Evolutionary conservation across 2,888 invertebrate genomes (phyloP).

Genomic region (Sinhomidia bicolor): DNA sequence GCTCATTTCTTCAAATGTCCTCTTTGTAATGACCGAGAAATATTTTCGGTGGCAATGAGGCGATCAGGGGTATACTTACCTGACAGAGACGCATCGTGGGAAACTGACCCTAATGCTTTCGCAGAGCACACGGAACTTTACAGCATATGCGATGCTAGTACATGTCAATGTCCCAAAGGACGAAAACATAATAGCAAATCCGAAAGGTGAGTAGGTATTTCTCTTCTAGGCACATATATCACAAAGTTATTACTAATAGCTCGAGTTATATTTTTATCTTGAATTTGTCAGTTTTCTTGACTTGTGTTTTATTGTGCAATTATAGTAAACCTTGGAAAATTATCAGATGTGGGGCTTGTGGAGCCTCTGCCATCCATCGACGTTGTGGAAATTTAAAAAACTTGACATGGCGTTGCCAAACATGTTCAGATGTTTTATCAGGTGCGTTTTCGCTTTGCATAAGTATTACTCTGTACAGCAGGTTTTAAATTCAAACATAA

Average conservation of each 20-base stretch:
- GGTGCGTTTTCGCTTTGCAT: constrained; percentile 9
- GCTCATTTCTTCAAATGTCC: constrained; percentile 91
- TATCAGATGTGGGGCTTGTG: constrained; percentile 84
- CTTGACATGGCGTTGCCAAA: constrained; percentile 83
- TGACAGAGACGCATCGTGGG: constrained; percentile 93
- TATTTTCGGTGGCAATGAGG: constrained; percentile 86
- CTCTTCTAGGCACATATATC: too few species aligned
- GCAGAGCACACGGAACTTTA: constrained; percentile 87
- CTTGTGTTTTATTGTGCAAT: not conserved
- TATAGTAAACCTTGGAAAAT: constrained; percentile 82
- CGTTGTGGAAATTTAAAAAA: constrained; percentile 82
- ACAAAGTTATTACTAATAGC: too few species aligned
- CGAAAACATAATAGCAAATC: constrained; percentile 82
- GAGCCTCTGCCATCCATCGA: constrained; percentile 84
- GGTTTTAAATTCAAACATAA: too few species aligned
- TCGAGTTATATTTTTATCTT: not conserved
- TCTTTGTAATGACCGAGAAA: constrained; percentile 88
- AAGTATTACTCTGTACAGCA: too few species aligned
- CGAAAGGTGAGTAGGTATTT: constrained; percentile 41
- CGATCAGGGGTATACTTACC: constrained; percentile 90
- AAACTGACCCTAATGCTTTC: constrained; percentile 89
- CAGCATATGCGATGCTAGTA: constrained; percentile 84
- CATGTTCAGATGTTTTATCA: constrained; percentile 81
- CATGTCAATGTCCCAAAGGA: constrained; percentile 86
- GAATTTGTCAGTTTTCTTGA: not conserved